Evolutionary conservation across 2,113 vertebrate species (phyloP), one percentile per base, ranked within the genome.

Genomic region (Elephas maximus): DNA sequence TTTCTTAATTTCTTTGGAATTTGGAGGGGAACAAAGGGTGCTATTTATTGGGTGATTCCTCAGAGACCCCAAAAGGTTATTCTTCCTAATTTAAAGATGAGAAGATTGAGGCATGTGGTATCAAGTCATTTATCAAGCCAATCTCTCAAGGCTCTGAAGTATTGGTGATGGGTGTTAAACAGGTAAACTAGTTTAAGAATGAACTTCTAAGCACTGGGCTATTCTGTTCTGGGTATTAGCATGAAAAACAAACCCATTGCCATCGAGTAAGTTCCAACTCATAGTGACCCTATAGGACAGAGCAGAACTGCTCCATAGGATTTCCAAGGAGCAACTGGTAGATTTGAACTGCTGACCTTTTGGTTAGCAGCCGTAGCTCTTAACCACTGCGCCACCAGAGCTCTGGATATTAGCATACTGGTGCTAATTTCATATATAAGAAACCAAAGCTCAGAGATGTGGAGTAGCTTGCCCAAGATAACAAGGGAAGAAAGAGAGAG

Each of bases 1-100:
- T 88, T 76, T 79, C 80, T 84, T 90, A 45, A 84, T 96, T 74
- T 91, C 57, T 91, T 77, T 81, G 60, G 57, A 44, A 24, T 45
- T 90, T 88, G 7, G 8, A 86, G 88, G 67, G 85, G 44, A 86
- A 78, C 73, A 20, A 8, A 11, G 26, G 53, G 45, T 26, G 26
- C 53, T 76, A 8, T 95, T 57, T 57, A 23, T 67, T 77, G 65
- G 41, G 44, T 23, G 21, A 86, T 28, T 44, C 63, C 33, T 26
- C 57, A 14, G 15, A 86, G 44, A 86, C 62, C 28, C 80, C 44
- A 80, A 45, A 51, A 60, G 20, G 71, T 51, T 51, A 69, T 33
- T 10, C 8, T 17, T 92, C 71, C 23, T 30, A 5, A 53, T 37
- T 62, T 45, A 67, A 93, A 91, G 53, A 41, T 15, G n/a, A 90